phyloP scores from a whole-genome alignment of 2,888 invertebrate species.

The Pogonocherus hispidulus region DNA sequence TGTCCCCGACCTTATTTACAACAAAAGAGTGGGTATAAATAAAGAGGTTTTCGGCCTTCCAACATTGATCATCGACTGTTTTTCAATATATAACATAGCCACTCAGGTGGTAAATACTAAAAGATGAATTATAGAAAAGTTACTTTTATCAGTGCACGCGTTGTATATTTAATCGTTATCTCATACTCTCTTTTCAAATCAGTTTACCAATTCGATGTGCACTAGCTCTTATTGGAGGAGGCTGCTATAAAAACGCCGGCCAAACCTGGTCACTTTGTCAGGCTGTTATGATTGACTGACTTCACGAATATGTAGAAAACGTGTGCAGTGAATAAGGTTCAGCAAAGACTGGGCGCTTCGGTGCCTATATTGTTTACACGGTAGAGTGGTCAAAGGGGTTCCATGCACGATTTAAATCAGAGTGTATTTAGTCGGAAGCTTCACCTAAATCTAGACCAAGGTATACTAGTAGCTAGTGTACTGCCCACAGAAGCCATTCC shows the following conservation, averaged over 20 bases:
- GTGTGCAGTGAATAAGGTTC: constrained; percentile 6
- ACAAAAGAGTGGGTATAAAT: too few relatives aligned
- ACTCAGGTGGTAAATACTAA: too few relatives aligned
- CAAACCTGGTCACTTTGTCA: background rate
- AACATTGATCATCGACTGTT: too few relatives aligned
- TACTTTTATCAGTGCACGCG: too few relatives aligned
- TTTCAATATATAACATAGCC: too few relatives aligned
- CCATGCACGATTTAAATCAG: background rate
- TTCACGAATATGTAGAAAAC: background rate
- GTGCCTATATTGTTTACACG: background rate
- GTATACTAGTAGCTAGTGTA: background rate
- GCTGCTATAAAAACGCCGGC: background rate
- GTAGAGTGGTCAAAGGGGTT: background rate
- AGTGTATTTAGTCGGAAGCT: background rate
- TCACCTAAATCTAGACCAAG: background rate
- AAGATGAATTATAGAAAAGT: too few relatives aligned
- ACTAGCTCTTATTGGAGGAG: background rate
- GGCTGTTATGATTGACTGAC: background rate
- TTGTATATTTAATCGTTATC: too few relatives aligned
- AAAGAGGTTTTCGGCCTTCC: too few relatives aligned
- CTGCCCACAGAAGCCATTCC: too few relatives aligned
- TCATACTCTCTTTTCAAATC: background rate
- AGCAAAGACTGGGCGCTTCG: background rate
- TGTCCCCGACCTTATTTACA: too few relatives aligned
- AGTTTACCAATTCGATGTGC: background rate